These are phyloP conservation scores for Acropternis orthonyx DNA, from an alignment of 2,797 vertebrate genomes.

Conservation along the genomic window DNA sequence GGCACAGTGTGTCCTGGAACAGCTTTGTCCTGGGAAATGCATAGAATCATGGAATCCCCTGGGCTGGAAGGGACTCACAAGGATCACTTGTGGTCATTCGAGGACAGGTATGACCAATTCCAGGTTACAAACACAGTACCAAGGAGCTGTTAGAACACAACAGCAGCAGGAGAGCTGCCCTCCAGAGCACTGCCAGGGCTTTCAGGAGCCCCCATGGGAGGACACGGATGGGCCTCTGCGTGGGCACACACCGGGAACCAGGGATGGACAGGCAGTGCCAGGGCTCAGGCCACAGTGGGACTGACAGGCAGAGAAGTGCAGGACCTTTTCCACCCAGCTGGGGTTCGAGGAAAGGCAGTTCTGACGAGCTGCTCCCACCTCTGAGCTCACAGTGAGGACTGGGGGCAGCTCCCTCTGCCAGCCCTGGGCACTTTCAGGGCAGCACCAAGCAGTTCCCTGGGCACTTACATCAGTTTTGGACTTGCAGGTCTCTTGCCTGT, in stretches of 20 bases:
- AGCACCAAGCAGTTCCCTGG: not conserved
- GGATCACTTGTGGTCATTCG: not conserved
- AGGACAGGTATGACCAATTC: not conserved
- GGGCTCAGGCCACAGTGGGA: not conserved
- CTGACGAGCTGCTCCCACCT: not conserved
- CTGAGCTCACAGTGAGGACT: not conserved
- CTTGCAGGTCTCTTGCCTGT: conserved; percentile 86
- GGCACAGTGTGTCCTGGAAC: not conserved
- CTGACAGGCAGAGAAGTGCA: not conserved
- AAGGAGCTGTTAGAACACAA: not conserved
- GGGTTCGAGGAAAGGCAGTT: not conserved
- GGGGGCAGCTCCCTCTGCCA: not conserved
- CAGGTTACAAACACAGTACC: not conserved
- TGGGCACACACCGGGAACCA: fast-evolving
- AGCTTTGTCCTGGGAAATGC: too few species aligned
- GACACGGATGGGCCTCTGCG: not conserved
- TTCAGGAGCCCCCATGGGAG: not conserved
- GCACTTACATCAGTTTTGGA: conserved; percentile 85
- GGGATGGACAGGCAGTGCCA: not conserved
- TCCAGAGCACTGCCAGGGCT: not conserved
- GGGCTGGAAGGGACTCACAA: not conserved
- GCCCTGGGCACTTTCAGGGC: not conserved
- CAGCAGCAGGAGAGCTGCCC: not conserved
- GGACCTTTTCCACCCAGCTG: not conserved
- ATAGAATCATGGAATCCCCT: not conserved